Percentiles rank a stretch among this genome's conserved stretches.
Evolutionary conservation across 2,113 vertebrate species (phyloP).

Genomic region (Calyptommatus sinebrachiatus): DNA sequence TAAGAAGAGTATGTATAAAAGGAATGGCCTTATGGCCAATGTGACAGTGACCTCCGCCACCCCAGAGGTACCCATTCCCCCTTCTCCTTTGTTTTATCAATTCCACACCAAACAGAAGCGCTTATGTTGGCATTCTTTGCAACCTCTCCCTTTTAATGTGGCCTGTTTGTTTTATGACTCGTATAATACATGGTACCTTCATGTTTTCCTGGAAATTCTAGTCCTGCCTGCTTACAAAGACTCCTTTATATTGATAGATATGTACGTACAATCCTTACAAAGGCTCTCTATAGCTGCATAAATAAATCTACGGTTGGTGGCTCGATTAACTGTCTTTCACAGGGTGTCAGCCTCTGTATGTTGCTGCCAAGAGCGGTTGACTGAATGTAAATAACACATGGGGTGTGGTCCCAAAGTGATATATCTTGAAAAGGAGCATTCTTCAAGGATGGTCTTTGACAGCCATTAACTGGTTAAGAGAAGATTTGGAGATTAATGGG

Average conservation of each 20-base stretch:
- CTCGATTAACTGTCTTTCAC: constrained; percentile 23
- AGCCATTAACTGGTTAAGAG: not conserved
- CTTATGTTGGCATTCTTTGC: constrained; percentile 23
- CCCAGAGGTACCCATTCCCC: constrained; percentile 72
- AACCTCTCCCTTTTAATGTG: not conserved
- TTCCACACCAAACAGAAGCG: constrained; percentile 13
- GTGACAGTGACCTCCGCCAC: constrained; percentile 78
- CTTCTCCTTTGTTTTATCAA: not conserved
- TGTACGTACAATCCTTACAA: not conserved
- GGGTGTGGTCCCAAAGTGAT: not conserved
- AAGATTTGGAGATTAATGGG: not conserved
- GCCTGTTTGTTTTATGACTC: not conserved
- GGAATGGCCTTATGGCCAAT: constrained; percentile 82
- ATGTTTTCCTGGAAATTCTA: constrained; percentile 14
- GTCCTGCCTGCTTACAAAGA: constrained; percentile 28
- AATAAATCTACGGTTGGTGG: constrained; percentile 37
- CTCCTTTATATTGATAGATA: not conserved
- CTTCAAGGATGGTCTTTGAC: not conserved
- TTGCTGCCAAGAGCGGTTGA: constrained; percentile 18
- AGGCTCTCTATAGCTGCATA: not conserved
- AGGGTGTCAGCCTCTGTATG: not conserved
- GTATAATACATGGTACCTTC: not conserved
- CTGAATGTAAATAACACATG: constrained; percentile 41
- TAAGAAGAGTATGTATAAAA: constrained; percentile 79
- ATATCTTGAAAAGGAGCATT: not conserved